These are phyloP conservation scores for Apis cerana DNA, from an alignment of 1,140 invertebrate species.

Conservation along the genomic window DNA sequence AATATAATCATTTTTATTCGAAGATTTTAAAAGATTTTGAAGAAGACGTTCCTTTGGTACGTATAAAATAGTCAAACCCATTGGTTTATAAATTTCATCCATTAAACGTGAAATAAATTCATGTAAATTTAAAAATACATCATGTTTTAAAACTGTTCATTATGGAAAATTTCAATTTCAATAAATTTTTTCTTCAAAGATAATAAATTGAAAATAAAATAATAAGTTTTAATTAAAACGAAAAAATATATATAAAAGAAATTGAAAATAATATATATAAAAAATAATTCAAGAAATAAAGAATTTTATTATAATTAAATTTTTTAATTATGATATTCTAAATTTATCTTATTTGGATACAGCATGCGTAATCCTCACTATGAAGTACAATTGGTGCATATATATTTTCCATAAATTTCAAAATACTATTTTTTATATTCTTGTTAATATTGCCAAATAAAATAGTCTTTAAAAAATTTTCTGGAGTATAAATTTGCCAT, in stretches of 20 bases:
- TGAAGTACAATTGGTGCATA: constrained; percentile 86
- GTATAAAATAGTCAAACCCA: constrained; percentile 89
- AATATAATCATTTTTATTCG: neutral
- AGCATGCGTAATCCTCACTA: constrained; percentile 85
- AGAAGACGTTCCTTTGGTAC: constrained; percentile 88
- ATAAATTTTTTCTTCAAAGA: neutral
- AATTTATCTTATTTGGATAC: constrained; percentile 78
- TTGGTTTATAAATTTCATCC: constrained; percentile 89
- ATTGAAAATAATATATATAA: neutral
- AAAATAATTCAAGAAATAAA: too few relatives aligned
- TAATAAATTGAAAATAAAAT: neutral
- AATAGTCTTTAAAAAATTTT: constrained; percentile 86
- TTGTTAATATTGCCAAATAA: constrained; percentile 86
- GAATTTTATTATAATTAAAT: neutral
- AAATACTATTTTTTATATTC: constrained; percentile 84
- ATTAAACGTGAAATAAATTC: constrained; percentile 89
- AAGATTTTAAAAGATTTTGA: neutral
- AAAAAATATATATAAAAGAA: too few relatives aligned
- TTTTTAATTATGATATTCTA: neutral
- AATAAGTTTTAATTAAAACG: too few relatives aligned
- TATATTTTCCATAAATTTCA: constrained; percentile 84
- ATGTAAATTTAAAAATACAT: constrained; percentile 84
- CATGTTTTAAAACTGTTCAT: constrained; percentile 65
- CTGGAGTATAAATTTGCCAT: constrained; percentile 84
- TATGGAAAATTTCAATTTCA: constrained; percentile 32